These are phyloP conservation scores for Pseudopipra pipra DNA, from an alignment of 2,113 vertebrate genomes.

Conservation along the genomic window DNA sequence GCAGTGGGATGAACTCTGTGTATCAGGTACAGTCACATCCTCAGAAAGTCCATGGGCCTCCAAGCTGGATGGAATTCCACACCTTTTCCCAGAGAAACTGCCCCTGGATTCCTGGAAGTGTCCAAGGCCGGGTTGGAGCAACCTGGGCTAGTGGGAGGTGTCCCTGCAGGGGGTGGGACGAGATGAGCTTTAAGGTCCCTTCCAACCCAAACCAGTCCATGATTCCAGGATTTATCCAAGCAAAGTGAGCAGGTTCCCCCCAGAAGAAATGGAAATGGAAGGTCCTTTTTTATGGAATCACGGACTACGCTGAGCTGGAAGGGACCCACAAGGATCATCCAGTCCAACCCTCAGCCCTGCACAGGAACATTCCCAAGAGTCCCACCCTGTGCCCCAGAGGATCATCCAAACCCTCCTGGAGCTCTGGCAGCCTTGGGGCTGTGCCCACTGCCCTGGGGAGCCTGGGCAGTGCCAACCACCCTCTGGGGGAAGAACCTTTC, in stretches of 20 bases:
- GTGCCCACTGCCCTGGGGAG: not conserved
- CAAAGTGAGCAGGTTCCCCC: not conserved
- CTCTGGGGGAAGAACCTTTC: not conserved
- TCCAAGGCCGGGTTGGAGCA: not conserved
- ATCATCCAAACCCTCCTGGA: not conserved
- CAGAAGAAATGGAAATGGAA: not conserved
- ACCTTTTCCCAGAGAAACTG: not conserved
- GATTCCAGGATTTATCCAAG: not conserved
- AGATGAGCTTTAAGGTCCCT: not conserved
- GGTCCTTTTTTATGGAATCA: not conserved
- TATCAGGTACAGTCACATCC: not conserved
- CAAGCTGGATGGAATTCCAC: not conserved
- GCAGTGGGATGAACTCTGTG: not conserved
- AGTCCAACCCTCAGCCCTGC: not conserved
- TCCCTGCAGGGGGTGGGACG: not conserved
- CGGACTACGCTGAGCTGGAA: not conserved
- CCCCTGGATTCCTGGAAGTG: not conserved
- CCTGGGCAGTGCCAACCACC: not conserved
- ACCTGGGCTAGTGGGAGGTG: fast-evolving
- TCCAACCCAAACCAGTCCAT: not conserved
- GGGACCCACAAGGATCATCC: not conserved
- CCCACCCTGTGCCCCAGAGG: not conserved
- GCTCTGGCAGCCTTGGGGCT: not conserved
- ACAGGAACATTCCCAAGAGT: not conserved
- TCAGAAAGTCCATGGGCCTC: not conserved